Base-by-base conservation (phyloP, 2,113 vertebrate genomes). In the Choloepus hoffmanni region DNA sequence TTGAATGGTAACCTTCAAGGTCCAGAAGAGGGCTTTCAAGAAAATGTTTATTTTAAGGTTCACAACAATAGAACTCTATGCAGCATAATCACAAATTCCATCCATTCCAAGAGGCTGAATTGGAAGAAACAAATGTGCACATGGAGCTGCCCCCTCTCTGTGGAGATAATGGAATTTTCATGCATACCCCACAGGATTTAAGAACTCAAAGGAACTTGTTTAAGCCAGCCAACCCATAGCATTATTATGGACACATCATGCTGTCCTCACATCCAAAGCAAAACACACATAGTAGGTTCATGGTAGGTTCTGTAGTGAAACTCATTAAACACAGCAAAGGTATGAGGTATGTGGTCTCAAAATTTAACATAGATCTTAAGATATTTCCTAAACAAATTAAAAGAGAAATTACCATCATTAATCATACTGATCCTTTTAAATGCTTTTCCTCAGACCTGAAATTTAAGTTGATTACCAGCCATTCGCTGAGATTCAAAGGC, bases 361-460 rank as follows among this genome's bases (percentile, higher is more conserved):
- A 94, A 53, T 72, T 95, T 92, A 60, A 87, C 3, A 5, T 77
- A 94, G 36, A 96, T 92, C 82, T 65, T 58, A n/a, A 90, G 24
- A 77, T 78, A 84, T 79, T 96, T 94, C 92, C 43, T 95, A 96
- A 96, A 94, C 48, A 96, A 92, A 91, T 94, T 81, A 81, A 95
- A 83, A 94, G 62, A 96, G 94, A 97, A 86, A 92, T 92, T 85
- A 96, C 79, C 92, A 79, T 89, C 96, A 95, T 89, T 95, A 92
- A 96, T 97, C 68, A 89, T 81, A 92, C 63, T 93, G 92, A 85
- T 86, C 95, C 78, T 91, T 81, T 82, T 77, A 86, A 92, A 63
- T 92, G 72, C 60, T 92, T 97, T 90, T 95, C 45, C 58, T 76
- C 40, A 53, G 81, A 23, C 89, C 86, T 95, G 96, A 97, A 95